Percentiles rank a stretch among this genome's conserved stretches.
phyloP scores from a whole-genome alignment of 2,888 invertebrate genomes.

The Drosophila greeni region DNA sequence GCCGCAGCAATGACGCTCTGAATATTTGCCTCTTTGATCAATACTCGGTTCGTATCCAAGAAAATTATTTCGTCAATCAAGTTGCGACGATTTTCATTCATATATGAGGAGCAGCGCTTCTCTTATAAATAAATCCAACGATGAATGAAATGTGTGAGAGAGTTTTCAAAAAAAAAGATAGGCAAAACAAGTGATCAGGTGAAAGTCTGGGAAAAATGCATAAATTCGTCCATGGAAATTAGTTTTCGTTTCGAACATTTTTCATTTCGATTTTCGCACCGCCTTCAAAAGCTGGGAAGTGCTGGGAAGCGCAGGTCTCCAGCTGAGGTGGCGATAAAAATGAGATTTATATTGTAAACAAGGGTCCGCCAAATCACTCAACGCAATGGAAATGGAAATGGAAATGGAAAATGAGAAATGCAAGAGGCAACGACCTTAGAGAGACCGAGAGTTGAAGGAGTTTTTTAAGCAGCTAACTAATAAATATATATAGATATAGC shows the following conservation, averaged over 20 bases:
- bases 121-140: slow-evolving; percentile 36
- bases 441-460: slow-evolving; percentile 9
- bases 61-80: slow-evolving; percentile 58
- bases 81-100: slow-evolving; percentile 53
- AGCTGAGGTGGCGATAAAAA: slow-evolving; percentile 17
- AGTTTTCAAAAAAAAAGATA: neutral
- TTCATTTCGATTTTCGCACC: slow-evolving; percentile 20
- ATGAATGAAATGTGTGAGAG: slow-evolving; percentile 33
- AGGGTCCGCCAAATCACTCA: slow-evolving; percentile 13
- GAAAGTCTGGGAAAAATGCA: slow-evolving; percentile 42
- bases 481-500: neutral
- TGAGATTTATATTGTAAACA: slow-evolving; percentile 26
- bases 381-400: slow-evolving; percentile 4
- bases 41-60: slow-evolving; percentile 50
- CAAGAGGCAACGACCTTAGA: slow-evolving; percentile 25
- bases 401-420: neutral
- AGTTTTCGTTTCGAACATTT: slow-evolving; percentile 28
- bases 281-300: slow-evolving; percentile 2
- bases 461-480: neutral
- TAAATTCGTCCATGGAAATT: slow-evolving; percentile 32
- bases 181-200: slow-evolving; percentile 14
- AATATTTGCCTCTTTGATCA: slow-evolving; percentile 53
- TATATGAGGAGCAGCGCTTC: slow-evolving; percentile 31
- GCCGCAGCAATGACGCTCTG: slow-evolving; percentile 29
- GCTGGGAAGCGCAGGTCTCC: slow-evolving; percentile 30